phyloP scores from a whole-genome alignment of 2,888 invertebrate genomes.

The Nycteola revayana region DNA sequence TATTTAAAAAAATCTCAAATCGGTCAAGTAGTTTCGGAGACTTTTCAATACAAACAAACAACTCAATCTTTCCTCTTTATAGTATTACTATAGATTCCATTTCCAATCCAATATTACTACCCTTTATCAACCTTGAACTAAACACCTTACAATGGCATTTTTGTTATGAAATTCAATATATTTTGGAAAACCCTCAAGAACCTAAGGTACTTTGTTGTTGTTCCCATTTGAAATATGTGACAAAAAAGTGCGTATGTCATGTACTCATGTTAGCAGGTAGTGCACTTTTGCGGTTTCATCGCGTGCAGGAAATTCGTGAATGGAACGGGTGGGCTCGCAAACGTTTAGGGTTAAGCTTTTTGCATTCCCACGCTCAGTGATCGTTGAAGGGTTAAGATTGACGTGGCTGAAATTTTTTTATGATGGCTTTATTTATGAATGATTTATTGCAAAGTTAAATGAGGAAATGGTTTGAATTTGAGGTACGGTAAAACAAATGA shows the following conservation, averaged over 20 bases:
- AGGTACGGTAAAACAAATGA: too few species aligned
- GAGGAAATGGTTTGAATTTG: slow-evolving; percentile 22
- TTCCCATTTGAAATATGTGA: slow-evolving; percentile 35
- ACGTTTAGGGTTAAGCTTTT: slow-evolving; percentile 53
- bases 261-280: slow-evolving; percentile 51
- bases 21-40: too few species aligned
- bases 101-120: too few species aligned
- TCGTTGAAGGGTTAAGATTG: slow-evolving; percentile 52
- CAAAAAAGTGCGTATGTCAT: slow-evolving; percentile 26
- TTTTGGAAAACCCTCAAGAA: slow-evolving; percentile 54
- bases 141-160: not conserved
- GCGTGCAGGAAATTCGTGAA: slow-evolving; percentile 78
- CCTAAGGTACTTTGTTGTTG: slow-evolving; percentile 23
- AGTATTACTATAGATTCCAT: too few species aligned
- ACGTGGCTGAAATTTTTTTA: slow-evolving; percentile 35
- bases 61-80: too few species aligned
- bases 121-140: not conserved
- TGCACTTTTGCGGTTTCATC: slow-evolving; percentile 72
- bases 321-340: slow-evolving; percentile 57
- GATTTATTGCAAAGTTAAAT: slow-evolving; percentile 19
- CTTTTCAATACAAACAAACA: too few species aligned
- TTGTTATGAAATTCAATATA: slow-evolving; percentile 1
- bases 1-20: too few species aligned
- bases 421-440: slow-evolving; percentile 15
- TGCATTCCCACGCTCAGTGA: slow-evolving; percentile 67